Percentiles rank a stretch among this genome's conserved stretches.
Conservation (phyloP, 2,113 vertebrate genomes). For the Zapus hudsonius region DNA sequence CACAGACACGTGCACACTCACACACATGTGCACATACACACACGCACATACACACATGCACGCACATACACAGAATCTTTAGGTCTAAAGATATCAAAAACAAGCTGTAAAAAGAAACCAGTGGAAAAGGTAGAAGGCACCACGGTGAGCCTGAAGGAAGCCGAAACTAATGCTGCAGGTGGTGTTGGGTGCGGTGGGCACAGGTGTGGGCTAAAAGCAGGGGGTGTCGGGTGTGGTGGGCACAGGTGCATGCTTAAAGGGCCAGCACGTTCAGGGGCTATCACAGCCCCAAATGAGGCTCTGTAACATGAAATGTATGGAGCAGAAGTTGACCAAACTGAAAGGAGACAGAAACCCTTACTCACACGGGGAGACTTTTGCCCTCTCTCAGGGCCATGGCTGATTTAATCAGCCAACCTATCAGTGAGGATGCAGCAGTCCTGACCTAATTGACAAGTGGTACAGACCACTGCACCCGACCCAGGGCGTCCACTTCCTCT, state of each 20-base stretch:
- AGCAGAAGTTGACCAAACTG: fast-evolving
- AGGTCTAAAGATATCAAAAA: fast-evolving
- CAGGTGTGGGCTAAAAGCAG: neutral
- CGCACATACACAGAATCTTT: no score
- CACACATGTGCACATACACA: no score
- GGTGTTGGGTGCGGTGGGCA: neutral
- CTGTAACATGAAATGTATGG: fast-evolving
- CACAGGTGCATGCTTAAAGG: fast-evolving
- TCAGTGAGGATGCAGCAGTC: fast-evolving
- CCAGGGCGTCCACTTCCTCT: fast-evolving
- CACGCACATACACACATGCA: no score
- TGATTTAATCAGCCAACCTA: fast-evolving
- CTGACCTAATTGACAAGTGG: constrained; percentile 3
- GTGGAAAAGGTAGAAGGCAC: fast-evolving
- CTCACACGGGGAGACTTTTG: fast-evolving
- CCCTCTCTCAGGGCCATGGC: fast-evolving
- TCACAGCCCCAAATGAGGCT: fast-evolving
- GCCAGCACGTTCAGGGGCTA: fast-evolving
- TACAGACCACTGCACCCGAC: neutral
- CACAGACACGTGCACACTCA: no score
- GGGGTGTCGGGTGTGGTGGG: fast-evolving
- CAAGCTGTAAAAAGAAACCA: fast-evolving
- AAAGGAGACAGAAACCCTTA: fast-evolving
- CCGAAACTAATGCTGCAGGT: neutral
- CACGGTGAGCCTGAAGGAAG: fast-evolving